Base-by-base conservation (phyloP, 2,797 vertebrate genomes). In the Margarornis squamiger region DNA sequence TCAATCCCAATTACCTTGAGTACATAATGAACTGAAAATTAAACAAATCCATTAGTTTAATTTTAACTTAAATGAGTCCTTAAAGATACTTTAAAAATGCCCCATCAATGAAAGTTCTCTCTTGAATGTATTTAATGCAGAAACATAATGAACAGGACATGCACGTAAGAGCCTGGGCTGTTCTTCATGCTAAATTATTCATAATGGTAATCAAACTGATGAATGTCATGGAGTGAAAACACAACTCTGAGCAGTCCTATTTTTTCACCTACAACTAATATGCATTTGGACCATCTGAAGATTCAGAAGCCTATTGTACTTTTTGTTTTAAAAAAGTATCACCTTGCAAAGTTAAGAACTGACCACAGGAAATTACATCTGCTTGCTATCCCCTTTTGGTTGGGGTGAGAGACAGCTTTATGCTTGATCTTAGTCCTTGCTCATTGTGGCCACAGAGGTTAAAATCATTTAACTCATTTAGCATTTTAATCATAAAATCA, bases 31-130 rank as follows among this genome's bases (percentile, higher is more conserved):
- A 88, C 30, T 36, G n/a, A 95, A 88, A 95, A 94, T 81, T 86
- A 86, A 93, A 94, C 70, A 94, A 95, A 95, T 84, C 58, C 39
- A 84, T 81, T 90, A 92, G 62, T 58, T 97, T 68, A 68, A 92
- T 78, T 88, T 93, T 84, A 92, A 93, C 68, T 49, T 94, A 90
- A 92, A 91, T 65, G 46, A 88, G 46, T 84, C 49, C 65, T 92
- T 90, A 88, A 93, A 95, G 72, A 72, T 80, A 87, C 82, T 91
- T 86, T 1, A 61, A 32, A 92, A 90, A 49, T 46, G 49, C 26
- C 58, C 74, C 63, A 63, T 82, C 63, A 57, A 26, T 71, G 48
- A 83, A 65, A n/a, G 19, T 36, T 87, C 48, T 92, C 48, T 88
- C 65, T 32, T 88, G 36, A 41, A 72, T 22, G 30, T 57, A 88